Evolutionary conservation across 2,797 vertebrate genomes (phyloP).

Genomic region (Argya squamiceps): DNA sequence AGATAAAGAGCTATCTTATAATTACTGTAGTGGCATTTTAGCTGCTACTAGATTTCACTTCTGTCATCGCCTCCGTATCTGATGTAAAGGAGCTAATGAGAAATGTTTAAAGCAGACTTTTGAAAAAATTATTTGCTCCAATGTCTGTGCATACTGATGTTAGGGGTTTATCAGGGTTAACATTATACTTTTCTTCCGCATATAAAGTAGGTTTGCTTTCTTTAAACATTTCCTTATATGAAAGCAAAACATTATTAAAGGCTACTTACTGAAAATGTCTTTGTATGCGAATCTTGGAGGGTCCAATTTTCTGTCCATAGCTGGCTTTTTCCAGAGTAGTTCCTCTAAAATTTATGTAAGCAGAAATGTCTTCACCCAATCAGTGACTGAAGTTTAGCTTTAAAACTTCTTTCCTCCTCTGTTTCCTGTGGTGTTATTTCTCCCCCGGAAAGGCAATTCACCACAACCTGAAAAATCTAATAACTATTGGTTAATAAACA

Average conservation of each 20-base stretch:
- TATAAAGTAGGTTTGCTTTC: neutral
- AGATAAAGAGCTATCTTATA: slow-evolving; percentile 29
- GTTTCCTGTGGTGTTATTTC: neutral
- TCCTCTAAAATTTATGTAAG: neutral
- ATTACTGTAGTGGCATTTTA: slow-evolving; percentile 41
- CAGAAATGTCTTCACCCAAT: neutral
- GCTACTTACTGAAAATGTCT: neutral
- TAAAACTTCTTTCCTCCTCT: neutral
- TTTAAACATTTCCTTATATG: neutral
- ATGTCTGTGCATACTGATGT: neutral
- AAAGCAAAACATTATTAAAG: neutral
- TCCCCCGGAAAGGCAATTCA: neutral
- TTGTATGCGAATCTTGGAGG: neutral
- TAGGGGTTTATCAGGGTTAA: neutral
- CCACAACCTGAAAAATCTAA: neutral
- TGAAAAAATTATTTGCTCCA: neutral
- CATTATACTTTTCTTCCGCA: neutral
- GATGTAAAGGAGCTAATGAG: neutral
- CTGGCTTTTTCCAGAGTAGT: neutral
- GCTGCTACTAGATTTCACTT: slow-evolving; percentile 9
- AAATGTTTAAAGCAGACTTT: neutral
- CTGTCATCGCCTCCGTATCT: slow-evolving; percentile 3
- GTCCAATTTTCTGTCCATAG: neutral
- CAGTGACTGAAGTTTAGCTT: neutral
- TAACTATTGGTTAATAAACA: neutral